phyloP scores from a whole-genome alignment of 1,140 invertebrate species.

The Subanguina moxae region DNA sequence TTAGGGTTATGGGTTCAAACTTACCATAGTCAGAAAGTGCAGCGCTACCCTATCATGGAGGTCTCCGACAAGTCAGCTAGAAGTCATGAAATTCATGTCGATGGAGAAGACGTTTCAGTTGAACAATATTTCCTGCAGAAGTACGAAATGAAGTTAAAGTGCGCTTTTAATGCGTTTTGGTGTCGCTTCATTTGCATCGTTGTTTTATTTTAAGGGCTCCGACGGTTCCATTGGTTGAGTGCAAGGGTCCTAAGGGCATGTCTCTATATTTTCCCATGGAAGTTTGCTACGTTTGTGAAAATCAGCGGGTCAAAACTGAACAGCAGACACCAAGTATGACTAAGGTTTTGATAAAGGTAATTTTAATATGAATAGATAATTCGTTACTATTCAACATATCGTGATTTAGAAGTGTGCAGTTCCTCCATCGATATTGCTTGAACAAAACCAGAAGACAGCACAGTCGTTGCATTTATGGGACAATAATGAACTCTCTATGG shows the following conservation, averaged over 20 bases:
- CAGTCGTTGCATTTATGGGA: background rate
- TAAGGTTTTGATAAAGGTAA: conserved; percentile 18
- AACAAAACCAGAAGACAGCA: background rate
- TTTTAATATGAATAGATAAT: too few relatives aligned
- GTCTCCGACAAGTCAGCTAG: background rate
- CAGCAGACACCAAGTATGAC: conserved; percentile 9
- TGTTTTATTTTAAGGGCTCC: conserved; percentile 6
- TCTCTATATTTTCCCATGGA: conserved; percentile 12
- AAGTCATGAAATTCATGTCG: background rate
- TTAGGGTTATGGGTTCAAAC: too few relatives aligned
- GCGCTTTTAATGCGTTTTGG: background rate
- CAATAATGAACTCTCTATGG: background rate
- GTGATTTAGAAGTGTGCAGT: conserved; percentile 2
- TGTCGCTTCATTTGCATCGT: background rate
- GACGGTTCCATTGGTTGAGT: conserved; percentile 9
- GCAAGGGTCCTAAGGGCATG: background rate
- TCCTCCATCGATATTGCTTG: conserved; percentile 1
- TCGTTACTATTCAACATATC: too few relatives aligned
- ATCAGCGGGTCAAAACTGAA: conserved; percentile 14
- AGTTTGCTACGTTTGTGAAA: conserved; percentile 17
- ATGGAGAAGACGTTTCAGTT: background rate
- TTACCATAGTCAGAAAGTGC: too few relatives aligned
- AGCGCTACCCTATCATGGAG: background rate
- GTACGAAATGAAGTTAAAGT: background rate
- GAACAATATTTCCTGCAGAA: background rate